These are phyloP conservation scores for Hirundichthys speculiger DNA, from an alignment of 2,113 vertebrate genomes.

Conservation along the genomic window DNA sequence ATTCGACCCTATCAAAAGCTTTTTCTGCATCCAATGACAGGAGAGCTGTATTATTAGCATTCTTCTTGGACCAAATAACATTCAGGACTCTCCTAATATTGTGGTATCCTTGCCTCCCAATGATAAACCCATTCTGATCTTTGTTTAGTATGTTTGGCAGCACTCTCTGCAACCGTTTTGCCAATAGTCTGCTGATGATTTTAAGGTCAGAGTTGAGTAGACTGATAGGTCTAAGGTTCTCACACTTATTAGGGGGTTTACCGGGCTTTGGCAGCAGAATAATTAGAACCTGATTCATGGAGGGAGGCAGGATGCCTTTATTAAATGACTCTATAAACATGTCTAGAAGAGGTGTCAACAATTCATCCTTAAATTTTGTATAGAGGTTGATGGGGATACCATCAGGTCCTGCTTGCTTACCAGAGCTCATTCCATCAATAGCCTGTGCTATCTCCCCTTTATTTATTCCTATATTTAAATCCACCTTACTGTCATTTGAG, in stretches of 20 bases:
- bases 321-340: neutral
- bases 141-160: too few species aligned
- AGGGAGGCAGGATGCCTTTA: neutral
- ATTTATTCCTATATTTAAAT: neutral
- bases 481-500: rapidly evolving
- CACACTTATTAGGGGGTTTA: neutral
- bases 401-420: neutral
- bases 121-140: too few species aligned
- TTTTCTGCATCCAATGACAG: neutral
- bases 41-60: neutral
- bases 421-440: neutral
- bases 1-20: neutral
- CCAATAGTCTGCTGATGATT: neutral
- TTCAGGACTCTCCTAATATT: constrained; percentile 2
- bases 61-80: neutral
- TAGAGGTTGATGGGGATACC: neutral
- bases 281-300: neutral
- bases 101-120: neutral
- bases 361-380: neutral
- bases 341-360: neutral
- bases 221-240: neutral
- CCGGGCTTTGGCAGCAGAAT: neutral
- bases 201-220: neutral
- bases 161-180: neutral
- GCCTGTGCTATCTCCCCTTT: neutral